Base-by-base conservation (phyloP, 2,797 vertebrate species). In the Coccyzus lansbergi region DNA sequence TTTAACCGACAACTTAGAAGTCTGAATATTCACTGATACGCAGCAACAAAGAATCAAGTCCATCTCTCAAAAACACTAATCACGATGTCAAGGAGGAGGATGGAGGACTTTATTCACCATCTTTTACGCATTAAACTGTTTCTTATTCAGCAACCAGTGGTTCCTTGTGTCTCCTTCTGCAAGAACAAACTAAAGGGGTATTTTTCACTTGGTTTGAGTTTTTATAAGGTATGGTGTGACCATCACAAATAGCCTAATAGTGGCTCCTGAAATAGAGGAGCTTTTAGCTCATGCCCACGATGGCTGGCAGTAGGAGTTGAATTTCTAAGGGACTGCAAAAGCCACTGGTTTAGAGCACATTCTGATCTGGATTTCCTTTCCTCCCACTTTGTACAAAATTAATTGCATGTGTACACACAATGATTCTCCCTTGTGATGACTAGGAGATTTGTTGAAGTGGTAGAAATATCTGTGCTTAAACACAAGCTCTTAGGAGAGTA, bases 301-400 rank as follows among this genome's bases (percentile, higher is more conserved):
- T 29, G 25, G 40, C 59, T 87, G 26, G 65, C 60, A 94, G 78
- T 79, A 89, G 53, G 46, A 77, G 58, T 53, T 68, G n/a, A 8
- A 29, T 80, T 95, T 95, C 95, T 44, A 74, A 90, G 88, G 86
- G 83, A 88, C 4, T 88, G 25, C 42, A 79, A 76, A 81, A 86
- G 62, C 60, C 76, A 88, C 33, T 64, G 60, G 68, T 78, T 95
- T 74, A 68, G 44, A 92, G 31, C 7, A 1, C 0, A 0, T 89
- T 83, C 60, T 2, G 0, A 68, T 53, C 17, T 42, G 71, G 79
- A 89, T 84, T 95, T 93, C 85, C 92, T 89, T 83, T 93, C 85
- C 58, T 91, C 91, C 79, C 82, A 71, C 78, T 96, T 93, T 60
- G 89, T 55, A 87, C 46, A 81, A 95, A 94, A 95, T 83, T 92